Percentiles rank a stretch among this genome's conserved stretches.
These are phyloP conservation scores for Anthophora plumipes DNA, from an alignment of 2,888 invertebrate genomes.

Conservation along the genomic window DNA sequence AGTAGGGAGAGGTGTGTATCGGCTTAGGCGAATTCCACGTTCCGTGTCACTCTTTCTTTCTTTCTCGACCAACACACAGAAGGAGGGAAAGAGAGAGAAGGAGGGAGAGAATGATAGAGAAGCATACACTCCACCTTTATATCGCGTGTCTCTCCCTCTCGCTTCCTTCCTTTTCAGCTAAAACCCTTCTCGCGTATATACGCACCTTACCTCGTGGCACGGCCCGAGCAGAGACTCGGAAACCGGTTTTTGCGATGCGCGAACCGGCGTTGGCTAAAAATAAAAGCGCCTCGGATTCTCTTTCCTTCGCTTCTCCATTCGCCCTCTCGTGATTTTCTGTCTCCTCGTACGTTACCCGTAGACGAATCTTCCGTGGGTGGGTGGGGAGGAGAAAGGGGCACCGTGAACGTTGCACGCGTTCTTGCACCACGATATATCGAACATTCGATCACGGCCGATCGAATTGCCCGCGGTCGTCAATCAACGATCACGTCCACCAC, in stretches of 20 bases:
- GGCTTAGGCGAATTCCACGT: slow-evolving; percentile 63
- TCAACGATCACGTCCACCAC: slow-evolving; percentile 54
- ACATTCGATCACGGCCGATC: slow-evolving; percentile 45
- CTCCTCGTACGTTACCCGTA: slow-evolving; percentile 48
- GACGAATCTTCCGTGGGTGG: slow-evolving; percentile 38
- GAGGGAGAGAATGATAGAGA: too few relatives aligned
- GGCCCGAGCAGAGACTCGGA: slow-evolving; percentile 48
- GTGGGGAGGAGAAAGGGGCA: not conserved
- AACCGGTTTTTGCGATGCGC: slow-evolving; percentile 81
- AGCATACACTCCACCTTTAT: slow-evolving; percentile 42
- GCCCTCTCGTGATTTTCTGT: slow-evolving; percentile 68
- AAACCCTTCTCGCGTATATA: slow-evolving; percentile 57
- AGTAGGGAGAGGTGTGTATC: slow-evolving; percentile 43
- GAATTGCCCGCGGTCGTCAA: slow-evolving; percentile 45
- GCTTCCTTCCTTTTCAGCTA: slow-evolving; percentile 51
- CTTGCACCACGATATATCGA: slow-evolving; percentile 14
- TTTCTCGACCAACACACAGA: slow-evolving; percentile 24
- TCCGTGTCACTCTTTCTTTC: slow-evolving; percentile 68
- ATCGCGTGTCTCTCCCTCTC: slow-evolving; percentile 48
- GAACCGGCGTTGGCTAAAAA: slow-evolving; percentile 71
- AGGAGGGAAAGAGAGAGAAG: not conserved
- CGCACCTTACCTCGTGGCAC: slow-evolving; percentile 59
- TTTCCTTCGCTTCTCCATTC: slow-evolving; percentile 45
- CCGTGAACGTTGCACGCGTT: slow-evolving; percentile 9
- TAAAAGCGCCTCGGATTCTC: slow-evolving; percentile 64